phyloP scores from a whole-genome alignment of 2,113 vertebrate species.

The Malurus melanocephalus region DNA sequence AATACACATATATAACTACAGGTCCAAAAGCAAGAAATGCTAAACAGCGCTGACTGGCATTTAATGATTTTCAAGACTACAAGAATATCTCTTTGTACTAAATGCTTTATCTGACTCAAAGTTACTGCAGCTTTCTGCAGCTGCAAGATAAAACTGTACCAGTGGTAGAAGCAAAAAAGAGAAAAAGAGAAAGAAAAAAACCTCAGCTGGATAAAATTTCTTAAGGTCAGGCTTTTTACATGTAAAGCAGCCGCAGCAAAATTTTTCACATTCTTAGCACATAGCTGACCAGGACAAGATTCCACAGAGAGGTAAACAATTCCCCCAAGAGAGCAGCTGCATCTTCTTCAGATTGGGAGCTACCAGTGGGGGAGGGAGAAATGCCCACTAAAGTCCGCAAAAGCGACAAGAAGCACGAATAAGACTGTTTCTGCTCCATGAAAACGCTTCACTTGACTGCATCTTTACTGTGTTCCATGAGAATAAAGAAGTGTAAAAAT shows the following conservation, averaged over 20 bases:
- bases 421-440: background rate
- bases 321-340: slow-evolving; percentile 59
- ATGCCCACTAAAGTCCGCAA: background rate
- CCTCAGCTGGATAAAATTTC: slow-evolving; percentile 33
- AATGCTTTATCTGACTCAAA: background rate
- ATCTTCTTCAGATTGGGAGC: background rate
- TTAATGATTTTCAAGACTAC: background rate
- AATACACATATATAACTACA: background rate
- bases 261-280: slow-evolving; percentile 68
- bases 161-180: slow-evolving; percentile 15
- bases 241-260: slow-evolving; percentile 55
- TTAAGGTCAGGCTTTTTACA: slow-evolving; percentile 59
- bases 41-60: background rate
- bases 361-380: background rate
- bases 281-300: slow-evolving; percentile 59
- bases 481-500: background rate
- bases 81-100: background rate
- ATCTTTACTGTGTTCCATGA: background rate
- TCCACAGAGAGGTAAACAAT: slow-evolving; percentile 57
- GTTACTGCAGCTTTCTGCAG: background rate
- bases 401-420: background rate
- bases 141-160: slow-evolving; percentile 1
- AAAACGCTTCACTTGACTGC: rapidly evolving
- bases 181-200: background rate
- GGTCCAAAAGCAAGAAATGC: background rate